Percentiles rank a stretch among this genome's conserved stretches.
Conservation (phyloP, 1,140 invertebrate species). For the Pemphigus obesinymphae region DNA sequence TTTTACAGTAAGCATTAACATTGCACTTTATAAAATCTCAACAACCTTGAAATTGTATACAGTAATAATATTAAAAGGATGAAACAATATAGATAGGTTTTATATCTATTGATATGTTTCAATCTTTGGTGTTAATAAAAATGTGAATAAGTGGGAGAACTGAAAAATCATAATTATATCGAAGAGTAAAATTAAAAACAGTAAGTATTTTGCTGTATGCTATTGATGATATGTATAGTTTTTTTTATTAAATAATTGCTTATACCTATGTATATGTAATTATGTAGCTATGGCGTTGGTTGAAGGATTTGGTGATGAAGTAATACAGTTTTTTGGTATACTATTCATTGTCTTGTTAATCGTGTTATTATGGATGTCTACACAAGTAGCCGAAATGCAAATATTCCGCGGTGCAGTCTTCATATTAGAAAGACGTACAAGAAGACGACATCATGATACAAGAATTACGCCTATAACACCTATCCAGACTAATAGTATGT, state of each 20-base stretch:
- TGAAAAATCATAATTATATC: background rate
- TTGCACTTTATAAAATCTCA: background rate
- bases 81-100: background rate
- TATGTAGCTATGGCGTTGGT: constrained; percentile 60
- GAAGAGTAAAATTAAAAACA: background rate
- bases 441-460: constrained; percentile 12
- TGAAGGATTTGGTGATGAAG: constrained; percentile 78
- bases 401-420: constrained; percentile 40
- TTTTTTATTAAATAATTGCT: background rate
- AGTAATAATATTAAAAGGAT: background rate
- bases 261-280: background rate
- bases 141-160: background rate
- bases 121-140: background rate
- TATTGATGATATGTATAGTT: background rate
- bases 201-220: background rate
- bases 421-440: constrained; percentile 39
- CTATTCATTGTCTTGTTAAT: constrained; percentile 55
- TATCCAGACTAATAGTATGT: background rate
- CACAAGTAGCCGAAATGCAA: constrained; percentile 38
- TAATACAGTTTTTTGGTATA: constrained; percentile 64
- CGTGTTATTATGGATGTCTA: constrained; percentile 41
- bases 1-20: background rate
- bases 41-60: constrained; percentile 11
- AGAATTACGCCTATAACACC: background rate
- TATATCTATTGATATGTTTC: too few relatives aligned